phyloP scores from a whole-genome alignment of 2,113 vertebrate genomes.

The Brachypteracias leptosomus region DNA sequence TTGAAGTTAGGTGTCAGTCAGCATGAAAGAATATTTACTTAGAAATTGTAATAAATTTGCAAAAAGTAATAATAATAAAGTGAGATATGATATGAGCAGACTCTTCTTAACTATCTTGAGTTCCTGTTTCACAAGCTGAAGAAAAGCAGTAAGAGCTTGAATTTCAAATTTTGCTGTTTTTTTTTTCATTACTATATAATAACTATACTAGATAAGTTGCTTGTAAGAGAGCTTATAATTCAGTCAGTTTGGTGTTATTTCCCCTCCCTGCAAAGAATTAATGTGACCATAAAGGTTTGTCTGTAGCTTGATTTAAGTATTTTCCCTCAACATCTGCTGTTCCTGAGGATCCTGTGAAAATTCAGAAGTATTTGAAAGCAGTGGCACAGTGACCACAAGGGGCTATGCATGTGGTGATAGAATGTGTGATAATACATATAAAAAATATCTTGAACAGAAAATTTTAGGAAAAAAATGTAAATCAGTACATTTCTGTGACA shows the following conservation, averaged over 20 bases:
- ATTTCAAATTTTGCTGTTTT: background rate
- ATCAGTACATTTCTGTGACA: background rate
- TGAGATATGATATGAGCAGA: background rate
- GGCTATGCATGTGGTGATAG: background rate
- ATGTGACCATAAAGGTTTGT: background rate
- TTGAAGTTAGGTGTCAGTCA: background rate
- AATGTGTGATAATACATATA: background rate
- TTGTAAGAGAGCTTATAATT: background rate
- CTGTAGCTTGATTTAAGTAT: background rate
- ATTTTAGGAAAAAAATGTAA: background rate
- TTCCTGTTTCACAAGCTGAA: background rate
- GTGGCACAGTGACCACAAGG: background rate
- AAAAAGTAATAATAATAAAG: background rate
- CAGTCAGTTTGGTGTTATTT: background rate
- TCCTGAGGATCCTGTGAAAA: background rate
- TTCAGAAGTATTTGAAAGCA: background rate
- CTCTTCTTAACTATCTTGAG: background rate
- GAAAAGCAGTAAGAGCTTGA: background rate
- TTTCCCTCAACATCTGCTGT: background rate
- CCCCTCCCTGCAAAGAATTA: background rate
- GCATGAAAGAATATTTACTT: background rate
- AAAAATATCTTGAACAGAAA: background rate
- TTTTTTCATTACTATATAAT: background rate
- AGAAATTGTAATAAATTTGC: background rate
- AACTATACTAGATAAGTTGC: background rate